Base-by-base conservation (phyloP, 2,888 invertebrate species). In the Willowsia nigromaculata region DNA sequence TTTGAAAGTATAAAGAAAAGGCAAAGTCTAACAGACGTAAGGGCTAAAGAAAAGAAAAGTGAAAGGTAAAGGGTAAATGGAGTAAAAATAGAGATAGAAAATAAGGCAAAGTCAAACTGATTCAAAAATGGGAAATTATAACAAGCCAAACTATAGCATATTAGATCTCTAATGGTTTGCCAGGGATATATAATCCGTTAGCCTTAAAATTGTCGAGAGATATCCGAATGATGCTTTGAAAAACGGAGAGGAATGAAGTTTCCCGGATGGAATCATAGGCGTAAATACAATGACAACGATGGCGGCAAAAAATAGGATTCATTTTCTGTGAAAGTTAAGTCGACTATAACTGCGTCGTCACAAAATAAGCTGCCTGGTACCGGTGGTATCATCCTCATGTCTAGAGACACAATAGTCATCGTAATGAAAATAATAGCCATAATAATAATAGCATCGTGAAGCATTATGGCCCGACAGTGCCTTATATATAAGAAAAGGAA, bases 51-150 rank as follows among this genome's bases (percentile, higher is more conserved):
- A 62, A 62, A 6, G 27, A 82, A 15, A 22, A n/a, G 7, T 1
- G 4, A 43, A 30, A 65, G 13, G 47, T 43, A 18, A 65, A 65
- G 43, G 81, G 81, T 25, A 82, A 62, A 82, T 65, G 65, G 82
- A 62, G 82, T 82, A 47, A 65, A 65, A 82, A 80, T n/a, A 47
- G 47, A 81, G 81, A 81, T 81, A 81, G 25, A 33, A n/a, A 15
- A 15, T 27, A 59, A 59, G 59, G 15, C 18, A 30, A 4, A 62
- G 62, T 62, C 33, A 62, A 62, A 30, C 11, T 27, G 62, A 62
- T 62, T 62, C 62, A 30, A 30, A 62, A 30, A 62, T 22, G 62
- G 80, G 33, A 56, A 80, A 37, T 30, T 62, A 62, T 30, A 62
- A 30, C 15, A 1, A 62, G 15, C 15, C 62, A 33, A 62, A 27